Evolutionary conservation across 2,797 vertebrate species (phyloP).

Genomic region (Brachymystax lenok): DNA sequence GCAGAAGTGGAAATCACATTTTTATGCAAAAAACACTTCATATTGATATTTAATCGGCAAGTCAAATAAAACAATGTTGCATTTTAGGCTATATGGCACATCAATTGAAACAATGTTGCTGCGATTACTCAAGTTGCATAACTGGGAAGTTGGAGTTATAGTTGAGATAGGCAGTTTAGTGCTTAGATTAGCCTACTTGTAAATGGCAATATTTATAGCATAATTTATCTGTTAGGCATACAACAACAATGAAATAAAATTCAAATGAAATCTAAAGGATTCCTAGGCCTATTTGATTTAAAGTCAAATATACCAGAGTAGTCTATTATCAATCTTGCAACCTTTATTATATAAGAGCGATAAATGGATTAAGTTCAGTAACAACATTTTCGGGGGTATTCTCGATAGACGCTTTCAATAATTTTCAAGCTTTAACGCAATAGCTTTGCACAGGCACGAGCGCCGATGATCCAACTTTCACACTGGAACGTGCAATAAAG

Average conservation of each 20-base stretch:
- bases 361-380: slow-evolving; percentile 36
- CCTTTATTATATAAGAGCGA: slow-evolving; percentile 64
- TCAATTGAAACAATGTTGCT: slow-evolving; percentile 45
- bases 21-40: not conserved
- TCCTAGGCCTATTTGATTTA: slow-evolving; percentile 8
- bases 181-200: slow-evolving; percentile 14
- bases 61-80: not conserved
- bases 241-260: not conserved
- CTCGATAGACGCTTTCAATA: slow-evolving; percentile 35
- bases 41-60: not conserved
- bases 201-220: slow-evolving; percentile 6
- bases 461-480: slow-evolving; percentile 73
- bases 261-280: not conserved
- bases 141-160: slow-evolving; percentile 59
- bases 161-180: slow-evolving; percentile 8
- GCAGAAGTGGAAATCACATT: not conserved
- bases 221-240: not conserved
- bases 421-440: slow-evolving; percentile 44
- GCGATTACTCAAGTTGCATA: slow-evolving; percentile 64
- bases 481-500: slow-evolving; percentile 31
- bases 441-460: slow-evolving; percentile 58
- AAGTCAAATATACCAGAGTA: slow-evolving; percentile 33
- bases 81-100: not conserved
- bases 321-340: slow-evolving; percentile 36
- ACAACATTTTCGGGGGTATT: slow-evolving; percentile 27